These are phyloP conservation scores for Suricata suricatta DNA, from an alignment of 2,113 vertebrate species.

Conservation along the genomic window DNA sequence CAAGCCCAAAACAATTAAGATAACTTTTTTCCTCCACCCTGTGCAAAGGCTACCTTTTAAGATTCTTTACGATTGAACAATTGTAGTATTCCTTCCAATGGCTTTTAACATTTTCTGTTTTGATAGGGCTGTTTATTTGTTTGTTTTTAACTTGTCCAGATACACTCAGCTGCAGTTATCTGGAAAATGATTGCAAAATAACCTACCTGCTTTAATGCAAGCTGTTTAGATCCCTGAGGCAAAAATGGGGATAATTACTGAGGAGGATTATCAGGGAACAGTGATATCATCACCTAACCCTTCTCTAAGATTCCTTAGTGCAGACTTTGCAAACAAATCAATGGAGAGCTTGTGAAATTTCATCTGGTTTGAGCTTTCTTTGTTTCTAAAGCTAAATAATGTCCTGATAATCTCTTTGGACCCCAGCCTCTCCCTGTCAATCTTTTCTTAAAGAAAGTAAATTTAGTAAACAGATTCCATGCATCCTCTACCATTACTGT, in stretches of 20 bases:
- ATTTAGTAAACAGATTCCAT: background rate
- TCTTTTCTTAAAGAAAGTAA: background rate
- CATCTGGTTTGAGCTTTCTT: background rate
- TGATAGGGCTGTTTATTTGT: background rate
- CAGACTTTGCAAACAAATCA: background rate
- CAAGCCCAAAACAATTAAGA: background rate
- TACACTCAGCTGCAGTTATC: slow-evolving; percentile 41
- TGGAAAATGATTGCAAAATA: slow-evolving; percentile 51
- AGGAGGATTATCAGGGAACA: background rate
- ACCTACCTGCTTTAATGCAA: background rate
- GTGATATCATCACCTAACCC: background rate
- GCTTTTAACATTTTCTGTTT: slow-evolving; percentile 9
- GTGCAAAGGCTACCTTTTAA: background rate
- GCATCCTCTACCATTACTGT: background rate
- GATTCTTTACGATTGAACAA: background rate
- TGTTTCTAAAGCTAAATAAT: slow-evolving; percentile 44
- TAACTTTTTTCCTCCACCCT: background rate
- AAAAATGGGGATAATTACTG: slow-evolving; percentile 47
- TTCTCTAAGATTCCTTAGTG: background rate
- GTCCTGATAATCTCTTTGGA: slow-evolving; percentile 1
- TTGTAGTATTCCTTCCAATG: background rate
- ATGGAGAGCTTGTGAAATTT: slow-evolving; percentile 5
- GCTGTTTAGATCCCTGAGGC: slow-evolving; percentile 27
- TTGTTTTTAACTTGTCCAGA: background rate
- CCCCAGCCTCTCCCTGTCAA: background rate